Percentiles rank a stretch among this genome's conserved stretches.
Conservation (phyloP, 2,113 vertebrate genomes). For the Aramus guarauna region DNA sequence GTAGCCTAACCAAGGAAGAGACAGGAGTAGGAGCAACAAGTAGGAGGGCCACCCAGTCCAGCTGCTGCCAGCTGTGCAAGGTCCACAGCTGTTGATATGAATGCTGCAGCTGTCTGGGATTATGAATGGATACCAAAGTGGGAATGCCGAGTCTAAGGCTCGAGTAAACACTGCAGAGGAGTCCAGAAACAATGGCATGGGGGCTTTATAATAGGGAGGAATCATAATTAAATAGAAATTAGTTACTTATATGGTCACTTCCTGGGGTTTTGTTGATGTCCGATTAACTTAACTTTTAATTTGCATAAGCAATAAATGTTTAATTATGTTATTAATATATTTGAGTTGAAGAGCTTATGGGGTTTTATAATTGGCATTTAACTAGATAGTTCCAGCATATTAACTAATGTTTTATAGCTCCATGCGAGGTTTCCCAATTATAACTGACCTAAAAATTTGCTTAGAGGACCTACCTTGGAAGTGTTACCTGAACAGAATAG, state of each 20-base stretch:
- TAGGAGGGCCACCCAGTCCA: background rate
- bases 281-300: constrained; percentile 74
- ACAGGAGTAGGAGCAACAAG: background rate
- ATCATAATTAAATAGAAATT: constrained; percentile 60
- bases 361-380: constrained; percentile 77
- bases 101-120: constrained; percentile 51
- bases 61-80: constrained; percentile 53
- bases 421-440: constrained; percentile 61
- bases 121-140: background rate
- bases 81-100: background rate
- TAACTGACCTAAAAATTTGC: constrained; percentile 54
- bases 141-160: background rate
- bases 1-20: background rate
- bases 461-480: constrained; percentile 1
- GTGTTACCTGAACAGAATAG: background rate
- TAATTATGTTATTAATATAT: constrained; percentile 81
- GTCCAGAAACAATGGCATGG: background rate
- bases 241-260: constrained; percentile 66
- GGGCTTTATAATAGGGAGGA: background rate
- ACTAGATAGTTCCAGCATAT: constrained; percentile 73
- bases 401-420: constrained; percentile 66
- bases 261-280: constrained; percentile 60
- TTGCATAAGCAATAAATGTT: constrained; percentile 74
- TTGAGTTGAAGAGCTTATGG: constrained; percentile 71
- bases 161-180: background rate